Conservation (phyloP, 2,797 vertebrate genomes). For the Peromyscus attwateri region DNA sequence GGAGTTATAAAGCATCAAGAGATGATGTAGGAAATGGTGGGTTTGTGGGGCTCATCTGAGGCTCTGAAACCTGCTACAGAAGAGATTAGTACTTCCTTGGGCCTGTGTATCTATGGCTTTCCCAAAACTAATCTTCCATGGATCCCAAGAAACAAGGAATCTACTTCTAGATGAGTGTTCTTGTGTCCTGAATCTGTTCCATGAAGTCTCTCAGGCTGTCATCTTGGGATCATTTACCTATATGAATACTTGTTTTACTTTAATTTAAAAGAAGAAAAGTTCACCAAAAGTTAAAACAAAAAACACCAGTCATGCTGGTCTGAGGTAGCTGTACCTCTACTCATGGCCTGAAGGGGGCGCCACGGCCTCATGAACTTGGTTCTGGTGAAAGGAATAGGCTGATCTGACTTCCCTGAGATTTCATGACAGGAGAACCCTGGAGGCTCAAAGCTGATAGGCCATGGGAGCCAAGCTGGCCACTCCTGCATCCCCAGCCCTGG, state of each 20-base stretch:
- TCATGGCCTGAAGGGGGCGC: slow-evolving; percentile 83
- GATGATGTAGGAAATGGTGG: background rate
- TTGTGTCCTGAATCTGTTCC: too few relatives aligned
- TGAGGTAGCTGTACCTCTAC: background rate
- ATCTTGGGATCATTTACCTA: background rate
- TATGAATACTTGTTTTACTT: background rate
- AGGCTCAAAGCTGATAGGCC: background rate
- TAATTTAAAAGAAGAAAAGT: background rate
- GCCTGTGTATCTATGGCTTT: background rate
- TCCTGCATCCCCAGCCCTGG: background rate
- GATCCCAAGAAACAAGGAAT: too few relatives aligned
- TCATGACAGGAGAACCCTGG: background rate
- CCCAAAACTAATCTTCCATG: background rate
- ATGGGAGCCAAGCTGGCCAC: background rate
- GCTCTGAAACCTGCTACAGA: background rate
- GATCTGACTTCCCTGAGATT: slow-evolving; percentile 45
- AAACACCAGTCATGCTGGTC: background rate
- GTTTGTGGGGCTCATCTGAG: too few relatives aligned
- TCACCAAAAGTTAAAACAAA: background rate
- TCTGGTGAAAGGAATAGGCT: fast-evolving
- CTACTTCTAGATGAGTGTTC: background rate
- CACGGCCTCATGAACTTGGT: slow-evolving; percentile 61
- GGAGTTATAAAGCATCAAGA: background rate
- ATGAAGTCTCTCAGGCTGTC: background rate
- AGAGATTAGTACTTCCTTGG: background rate